Base-by-base conservation (phyloP, 2,797 vertebrate genomes). In the Lepus townsendii region DNA sequence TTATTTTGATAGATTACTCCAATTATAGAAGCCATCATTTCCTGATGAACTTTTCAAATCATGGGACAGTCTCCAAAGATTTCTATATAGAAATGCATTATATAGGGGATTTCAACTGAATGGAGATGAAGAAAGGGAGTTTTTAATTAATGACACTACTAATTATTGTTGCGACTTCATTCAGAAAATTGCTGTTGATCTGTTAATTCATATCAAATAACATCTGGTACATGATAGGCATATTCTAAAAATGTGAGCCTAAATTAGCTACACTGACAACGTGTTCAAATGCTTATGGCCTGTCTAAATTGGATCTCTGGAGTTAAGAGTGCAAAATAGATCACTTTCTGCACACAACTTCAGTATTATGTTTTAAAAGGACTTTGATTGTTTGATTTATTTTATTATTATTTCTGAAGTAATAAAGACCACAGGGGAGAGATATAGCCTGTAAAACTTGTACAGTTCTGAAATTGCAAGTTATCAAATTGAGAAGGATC, bases 1-100 rank as follows among this genome's bases (percentile, higher is more conserved):
- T 63, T 86, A 89, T 84, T 94, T 96, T 95, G 90, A 95, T 92
- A 92, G 6, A 87, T 89, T 83, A 88, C 8, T 68, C 9, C 77
- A 96, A 94, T 96, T 93, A 95, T 42, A 80, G 76, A 95, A 96
- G 83, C 47, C 32, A 94, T 88, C 22, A 88, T 83, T 96, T 94
- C 65, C 83, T 91, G 76, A 95, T 83, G 75, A 96, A 87, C 27
- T 95, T 91, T 88, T 60, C 85, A 94, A 90, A 73, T 16, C 52
- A 69, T 42, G 71, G 27, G 73, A 35, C 26, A 71, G 11, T 75
- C 75, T 86, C 26, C 27, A 87, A 89, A 16, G 52, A 68, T 83
- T 76, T 90, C 42, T 19, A 8, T 52, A 72, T 68, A 19, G 65
- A 62, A 72, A 63, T 50, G 35, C 9, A 20, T 88, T 71, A 83